Evolutionary conservation across 1,140 invertebrate genomes (phyloP).

Genomic region (Dendroctonus valens): DNA sequence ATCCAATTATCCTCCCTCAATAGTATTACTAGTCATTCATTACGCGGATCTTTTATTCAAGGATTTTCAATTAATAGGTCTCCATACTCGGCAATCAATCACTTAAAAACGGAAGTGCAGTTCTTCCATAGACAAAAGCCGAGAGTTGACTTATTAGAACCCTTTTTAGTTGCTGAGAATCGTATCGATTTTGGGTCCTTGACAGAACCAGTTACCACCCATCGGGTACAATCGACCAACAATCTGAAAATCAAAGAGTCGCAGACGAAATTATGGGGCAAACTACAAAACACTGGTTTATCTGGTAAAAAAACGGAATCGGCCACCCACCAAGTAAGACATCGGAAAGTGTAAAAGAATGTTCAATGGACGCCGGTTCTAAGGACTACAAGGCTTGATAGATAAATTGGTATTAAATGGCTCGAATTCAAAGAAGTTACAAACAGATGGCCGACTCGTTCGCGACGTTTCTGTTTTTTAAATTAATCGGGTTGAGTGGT

Average conservation of each 20-base stretch:
- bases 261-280: conserved; percentile 7
- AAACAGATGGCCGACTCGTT: background rate
- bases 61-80: conserved; percentile 23
- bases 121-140: too few species aligned
- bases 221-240: background rate
- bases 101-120: conserved; percentile 11
- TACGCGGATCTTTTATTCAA: conserved; percentile 21
- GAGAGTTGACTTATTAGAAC: too few species aligned
- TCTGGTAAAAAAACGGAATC: conserved; percentile 1
- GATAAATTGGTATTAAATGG: conserved; percentile 8
- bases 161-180: too few species aligned
- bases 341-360: conserved; percentile 15
- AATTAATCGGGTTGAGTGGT: background rate
- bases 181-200: too few species aligned
- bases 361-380: conserved; percentile 5
- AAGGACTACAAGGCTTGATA: conserved; percentile 2
- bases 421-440: conserved; percentile 2
- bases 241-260: background rate
- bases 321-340: conserved; percentile 10
- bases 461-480: background rate
- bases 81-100: conserved; percentile 20
- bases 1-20: conserved; percentile 22
- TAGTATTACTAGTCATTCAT: conserved; percentile 25
- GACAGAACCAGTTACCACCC: background rate
- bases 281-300: conserved; percentile 2